phyloP scores from a whole-genome alignment of 2,888 invertebrate species.

The Himalopsyche tibetana region DNA sequence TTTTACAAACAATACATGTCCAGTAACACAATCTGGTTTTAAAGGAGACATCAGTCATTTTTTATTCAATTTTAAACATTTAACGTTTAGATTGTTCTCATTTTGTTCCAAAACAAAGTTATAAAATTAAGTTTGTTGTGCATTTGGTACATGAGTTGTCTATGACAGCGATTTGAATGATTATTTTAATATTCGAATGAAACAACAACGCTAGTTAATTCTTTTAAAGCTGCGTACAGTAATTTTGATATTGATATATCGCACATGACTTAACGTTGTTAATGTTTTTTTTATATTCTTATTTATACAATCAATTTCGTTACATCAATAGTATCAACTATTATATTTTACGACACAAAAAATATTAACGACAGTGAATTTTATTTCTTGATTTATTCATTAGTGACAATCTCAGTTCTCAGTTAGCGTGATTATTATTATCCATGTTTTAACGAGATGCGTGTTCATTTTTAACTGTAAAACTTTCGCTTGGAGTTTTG shows the following conservation, averaged over 20 bases:
- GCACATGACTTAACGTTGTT: neutral
- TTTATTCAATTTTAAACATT: too few species aligned
- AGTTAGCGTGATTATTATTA: neutral
- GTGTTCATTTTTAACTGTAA: neutral
- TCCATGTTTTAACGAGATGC: neutral
- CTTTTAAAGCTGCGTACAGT: neutral
- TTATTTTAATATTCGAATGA: neutral
- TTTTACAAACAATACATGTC: neutral
- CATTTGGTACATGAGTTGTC: neutral
- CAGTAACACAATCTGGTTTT: neutral
- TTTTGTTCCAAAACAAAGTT: neutral
- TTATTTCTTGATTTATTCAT: neutral
- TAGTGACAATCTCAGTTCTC: constrained; percentile 18
- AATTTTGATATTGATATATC: neutral
- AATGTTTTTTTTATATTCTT: neutral
- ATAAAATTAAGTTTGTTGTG: neutral
- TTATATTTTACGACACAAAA: neutral
- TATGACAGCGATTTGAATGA: neutral
- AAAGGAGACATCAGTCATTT: too few species aligned
- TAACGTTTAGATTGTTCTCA: neutral
- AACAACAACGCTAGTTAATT: neutral
- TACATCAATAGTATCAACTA: constrained; percentile 8
- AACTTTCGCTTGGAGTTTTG: neutral
- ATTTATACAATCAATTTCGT: neutral
- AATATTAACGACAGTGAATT: constrained; percentile 9